Evolutionary conservation across 2,113 vertebrate genomes (phyloP), one percentile per base, ranked within the genome.

Genomic region (Ciconia stormi): DNA sequence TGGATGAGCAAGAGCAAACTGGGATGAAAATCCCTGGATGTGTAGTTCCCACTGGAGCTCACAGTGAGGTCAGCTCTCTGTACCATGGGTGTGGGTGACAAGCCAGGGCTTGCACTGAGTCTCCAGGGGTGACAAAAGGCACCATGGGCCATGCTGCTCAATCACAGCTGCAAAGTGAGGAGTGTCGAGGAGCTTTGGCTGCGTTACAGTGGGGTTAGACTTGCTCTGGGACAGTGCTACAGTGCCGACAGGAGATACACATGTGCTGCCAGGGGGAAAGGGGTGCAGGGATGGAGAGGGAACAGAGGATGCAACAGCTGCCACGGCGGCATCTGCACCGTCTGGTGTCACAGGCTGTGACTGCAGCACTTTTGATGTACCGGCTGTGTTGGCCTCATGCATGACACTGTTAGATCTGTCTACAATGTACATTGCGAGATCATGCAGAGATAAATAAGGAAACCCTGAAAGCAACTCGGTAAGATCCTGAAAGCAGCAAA

Each of bases 111-210:
- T 86, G n/a, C 6, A 9, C 17, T 66, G 14, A 25, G 36, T 9
- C 30, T 52, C 19, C 25, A 44, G 25, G 52, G 13, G 9, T 23
- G 29, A 38, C 5, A 23, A 1, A 3, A 18, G 49, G 47, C 62
- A 86, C 76, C 19, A 8, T 0, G 0, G 55, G 7, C 32, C 5
- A 2, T 13, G 26, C 44, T 87, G n/a, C 42, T 88, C 47, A 30
- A 2, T 36, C 27, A 29, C 44, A 70, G 22, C 10, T 77, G 22
- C 44, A 25, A 74, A 79, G 21, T 6, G 11, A 65, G 44, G 36
- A 47, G 3, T 3, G 6, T 6, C 1, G 10, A 76, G 32, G 49
- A 66, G 62, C 34, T 80, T 25, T 77, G 62, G 6, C 26, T 1
- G 1, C 2, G 0, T 69, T 52, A 59, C 10, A 21, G 13, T 5